Evolutionary conservation across 2,888 invertebrate species (phyloP), one percentile per base, ranked within the genome.

Genomic region (Dasypolia templi): DNA sequence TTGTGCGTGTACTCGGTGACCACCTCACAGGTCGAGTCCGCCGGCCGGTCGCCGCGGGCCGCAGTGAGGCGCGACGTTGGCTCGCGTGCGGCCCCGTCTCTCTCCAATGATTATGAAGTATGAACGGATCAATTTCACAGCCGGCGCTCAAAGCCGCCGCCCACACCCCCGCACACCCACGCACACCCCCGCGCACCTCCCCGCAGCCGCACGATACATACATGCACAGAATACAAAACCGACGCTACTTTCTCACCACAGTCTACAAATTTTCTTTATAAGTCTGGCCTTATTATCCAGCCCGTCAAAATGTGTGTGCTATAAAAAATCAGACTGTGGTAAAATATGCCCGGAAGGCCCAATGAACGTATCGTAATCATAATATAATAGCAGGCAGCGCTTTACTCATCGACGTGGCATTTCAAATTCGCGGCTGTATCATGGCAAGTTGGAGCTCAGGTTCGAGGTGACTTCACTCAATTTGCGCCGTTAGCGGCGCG

Each of bases 91-190:
- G 68, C 67, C 79, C 70, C 88, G 87, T 85, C 90, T 88, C 90
- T 88, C 92, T 66, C 92, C 93, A 90, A 90, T 92, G 89, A 90
- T 93, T 93, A 93, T 93, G 92, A 92, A 93, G 90, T 93, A 93
- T 91, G 91, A 90, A 89, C 91, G 91, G 92, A 94, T 94, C 94
- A 93, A 93, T 94, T 92, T 91, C 92, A 91, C 92, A 91, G 92
- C 89, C 87, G 81, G 87, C 90, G 91, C 92, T 87, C 91, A 88
- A 89, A 88, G 89, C 87, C 84, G 75, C 89, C 91, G 86, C 88
- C 86, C 86, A 79, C 79, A 55, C 65, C 82, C 71, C 75, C 80
- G 56, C 81, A 66, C 78, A 55, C 71, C 76, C n/a, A n/a, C n/a
- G n/a, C 86, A 79, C 79, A 55, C 65, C 82, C 71, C 75, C 80